A percentile compares a stretch with the other conserved stretches of the same genome.
Evolutionary conservation across 2,113 vertebrate genomes (phyloP).

Genomic region (Lepidothrix coronata): DNA sequence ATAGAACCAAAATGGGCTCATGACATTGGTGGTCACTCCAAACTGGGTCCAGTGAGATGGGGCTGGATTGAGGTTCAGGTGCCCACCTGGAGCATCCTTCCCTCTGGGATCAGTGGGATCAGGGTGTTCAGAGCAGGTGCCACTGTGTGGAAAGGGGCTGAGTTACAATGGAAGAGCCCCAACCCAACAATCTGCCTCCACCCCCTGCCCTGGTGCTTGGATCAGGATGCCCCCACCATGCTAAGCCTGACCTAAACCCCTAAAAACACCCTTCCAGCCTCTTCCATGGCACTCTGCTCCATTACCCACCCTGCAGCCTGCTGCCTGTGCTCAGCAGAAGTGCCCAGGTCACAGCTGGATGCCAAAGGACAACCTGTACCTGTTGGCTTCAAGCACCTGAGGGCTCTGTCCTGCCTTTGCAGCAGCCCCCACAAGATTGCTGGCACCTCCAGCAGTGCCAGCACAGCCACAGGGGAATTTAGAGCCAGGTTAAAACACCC

Average conservation of each 20-base stretch:
- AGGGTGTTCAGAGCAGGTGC: neutral
- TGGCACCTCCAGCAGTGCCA: too few relatives aligned
- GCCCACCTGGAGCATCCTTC: neutral
- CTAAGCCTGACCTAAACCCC: neutral
- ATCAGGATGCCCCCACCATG: neutral
- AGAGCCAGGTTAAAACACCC: neutral
- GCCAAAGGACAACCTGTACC: neutral
- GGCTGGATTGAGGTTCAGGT: neutral
- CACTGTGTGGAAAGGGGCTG: neutral
- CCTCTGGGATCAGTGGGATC: neutral
- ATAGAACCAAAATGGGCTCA: neutral
- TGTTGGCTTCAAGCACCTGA: neutral
- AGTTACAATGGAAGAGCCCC: neutral
- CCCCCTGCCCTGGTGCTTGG: neutral
- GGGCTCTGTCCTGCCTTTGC: neutral
- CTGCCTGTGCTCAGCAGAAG: neutral
- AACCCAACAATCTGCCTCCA: neutral
- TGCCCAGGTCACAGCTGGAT: neutral
- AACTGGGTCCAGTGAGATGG: accelerated
- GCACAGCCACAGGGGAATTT: neutral
- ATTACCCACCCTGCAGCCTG: neutral
- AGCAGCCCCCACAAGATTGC: neutral
- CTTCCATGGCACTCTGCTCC: neutral
- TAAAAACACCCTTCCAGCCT: neutral
- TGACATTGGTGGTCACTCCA: neutral